Evolutionary conservation across 2,113 vertebrate species (phyloP), one percentile per base, ranked within the genome.

Genomic region (Orycteropus afer): DNA sequence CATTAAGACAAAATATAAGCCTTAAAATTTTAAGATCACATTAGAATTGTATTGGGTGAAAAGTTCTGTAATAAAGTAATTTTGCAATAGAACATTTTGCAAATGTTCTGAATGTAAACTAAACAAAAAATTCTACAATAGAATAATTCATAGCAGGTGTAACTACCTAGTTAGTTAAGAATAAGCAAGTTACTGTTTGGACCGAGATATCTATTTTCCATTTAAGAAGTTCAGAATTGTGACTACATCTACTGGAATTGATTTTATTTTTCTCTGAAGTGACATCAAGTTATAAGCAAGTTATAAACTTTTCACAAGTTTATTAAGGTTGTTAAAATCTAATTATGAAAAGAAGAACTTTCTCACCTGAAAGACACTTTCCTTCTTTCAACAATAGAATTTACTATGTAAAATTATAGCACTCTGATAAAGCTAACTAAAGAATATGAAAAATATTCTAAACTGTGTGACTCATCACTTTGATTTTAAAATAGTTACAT

Each of bases 401-500:
- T 34, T 57, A 55, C 49, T 97, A 61, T 96, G 42, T 96, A 95
- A 90, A 95, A 63, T 77, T 73, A 81, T 53, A 88, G 51, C 63
- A 81, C 57, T 79, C 40, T 89, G 92, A 87, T 89, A 95, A 97
- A 96, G 91, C 57, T 80, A 95, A 73, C n/a, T 29, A 87, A 96
- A 92, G 18, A 65, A 89, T 96, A 97, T 97, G 97, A 97, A 98
- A 98, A 98, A 96, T 91, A 86, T 94, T 96, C 65, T 86, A 37
- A 95, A 85, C 73, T 95, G 42, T 94, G 67, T 99, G 98, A 98
- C 94, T 98, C 98, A 98, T 97, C 91, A 79, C 69, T 97, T 94
- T 93, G 49, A 95, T 98, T 98, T 98, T 97, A 98, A 97, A 98
- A 98, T 98, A 98, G 97, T 96, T 96, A 89, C 95, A 83, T 97